Evolutionary conservation across 1,140 invertebrate genomes (phyloP), one percentile per base, ranked within the genome.

Genomic region (Notospermus geniculatus): DNA sequence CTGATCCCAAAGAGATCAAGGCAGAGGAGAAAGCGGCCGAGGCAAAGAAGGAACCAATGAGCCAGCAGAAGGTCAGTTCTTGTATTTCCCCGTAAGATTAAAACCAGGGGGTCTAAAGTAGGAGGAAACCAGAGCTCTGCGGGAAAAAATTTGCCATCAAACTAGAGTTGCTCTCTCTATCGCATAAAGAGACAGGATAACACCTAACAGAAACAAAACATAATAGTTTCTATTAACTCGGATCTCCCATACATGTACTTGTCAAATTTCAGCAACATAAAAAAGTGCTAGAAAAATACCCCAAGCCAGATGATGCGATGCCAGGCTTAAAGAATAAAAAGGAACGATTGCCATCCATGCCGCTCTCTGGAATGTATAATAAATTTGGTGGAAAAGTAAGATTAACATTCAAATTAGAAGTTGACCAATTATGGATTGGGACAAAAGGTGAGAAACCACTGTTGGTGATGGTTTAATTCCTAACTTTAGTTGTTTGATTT

Each of bases 341-440:
- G 83, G 91, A 94, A 77, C 85, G 87, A 43, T 80, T 96, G 61
- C 93, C 93, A 29, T 86, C 88, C 32, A 85, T 88, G 65, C 93
- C 93, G 43, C 76, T 96, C 25, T 88, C 88, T 72, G 93, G 93
- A 57, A 95, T 96, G 93, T 81, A 94, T 63, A 95, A 95, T 78
- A 93, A 93, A 78, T 86, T 87, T 70, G 92, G 92, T n/a, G 90
- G 91, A 1, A 95, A 95, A 86, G 91, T 95, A 53, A 84, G 93
- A 72, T 83, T 96, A 58, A 95, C 93, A 43, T 95, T 96, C 77
- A 96, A 95, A 85, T 83, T 95, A 68, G 93, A 95, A 80, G 84
- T 88, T 61, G 93, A 95, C 80, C 91, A 96, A 78, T 80, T 96
- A 7, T 96, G 93, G 93, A 88, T 95, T 56, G 92, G 92, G 45